These are phyloP conservation scores for Xanthostigma xanthostigma DNA, from an alignment of 2,888 invertebrate genomes.

Conservation along the genomic window DNA sequence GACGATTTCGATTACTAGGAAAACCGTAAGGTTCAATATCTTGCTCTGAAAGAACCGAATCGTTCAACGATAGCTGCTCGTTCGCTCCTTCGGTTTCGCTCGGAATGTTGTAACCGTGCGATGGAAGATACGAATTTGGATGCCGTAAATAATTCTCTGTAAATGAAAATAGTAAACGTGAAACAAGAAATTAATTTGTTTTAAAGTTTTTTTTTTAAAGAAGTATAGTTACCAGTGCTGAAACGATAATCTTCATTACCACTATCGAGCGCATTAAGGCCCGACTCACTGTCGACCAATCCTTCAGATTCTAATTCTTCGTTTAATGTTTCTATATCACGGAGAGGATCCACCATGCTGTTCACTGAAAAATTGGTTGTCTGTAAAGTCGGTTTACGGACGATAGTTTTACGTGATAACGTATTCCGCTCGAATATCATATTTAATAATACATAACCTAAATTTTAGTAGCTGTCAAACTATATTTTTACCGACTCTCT, in stretches of 20 bases:
- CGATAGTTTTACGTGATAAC: no score
- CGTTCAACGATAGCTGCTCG: slow-evolving; percentile 19
- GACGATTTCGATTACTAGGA: slow-evolving; percentile 29
- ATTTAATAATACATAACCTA: no score
- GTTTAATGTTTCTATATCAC: slow-evolving; percentile 50
- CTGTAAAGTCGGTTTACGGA: no score
- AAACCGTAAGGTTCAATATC: slow-evolving; percentile 33
- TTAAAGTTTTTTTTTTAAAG: neutral
- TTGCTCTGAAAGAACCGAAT: slow-evolving; percentile 28
- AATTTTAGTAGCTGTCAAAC: no score
- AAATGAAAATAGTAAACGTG: neutral
- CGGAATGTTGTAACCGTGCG: slow-evolving; percentile 45
- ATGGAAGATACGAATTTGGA: slow-evolving; percentile 70
- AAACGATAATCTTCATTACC: slow-evolving; percentile 46
- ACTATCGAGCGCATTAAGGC: slow-evolving; percentile 45
- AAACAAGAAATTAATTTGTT: neutral
- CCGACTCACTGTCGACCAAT: slow-evolving; percentile 49
- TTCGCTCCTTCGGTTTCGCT: slow-evolving; percentile 46
- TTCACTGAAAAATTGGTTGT: no score
- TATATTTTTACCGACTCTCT: no score
- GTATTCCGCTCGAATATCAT: no score
- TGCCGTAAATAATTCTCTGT: slow-evolving; percentile 60
- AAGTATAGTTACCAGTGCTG: slow-evolving; percentile 35
- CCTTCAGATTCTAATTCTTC: slow-evolving; percentile 54
- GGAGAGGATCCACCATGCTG: slow-evolving; percentile 37